Conservation (phyloP, 2,113 vertebrate genomes). For the Apteryx owenii region DNA sequence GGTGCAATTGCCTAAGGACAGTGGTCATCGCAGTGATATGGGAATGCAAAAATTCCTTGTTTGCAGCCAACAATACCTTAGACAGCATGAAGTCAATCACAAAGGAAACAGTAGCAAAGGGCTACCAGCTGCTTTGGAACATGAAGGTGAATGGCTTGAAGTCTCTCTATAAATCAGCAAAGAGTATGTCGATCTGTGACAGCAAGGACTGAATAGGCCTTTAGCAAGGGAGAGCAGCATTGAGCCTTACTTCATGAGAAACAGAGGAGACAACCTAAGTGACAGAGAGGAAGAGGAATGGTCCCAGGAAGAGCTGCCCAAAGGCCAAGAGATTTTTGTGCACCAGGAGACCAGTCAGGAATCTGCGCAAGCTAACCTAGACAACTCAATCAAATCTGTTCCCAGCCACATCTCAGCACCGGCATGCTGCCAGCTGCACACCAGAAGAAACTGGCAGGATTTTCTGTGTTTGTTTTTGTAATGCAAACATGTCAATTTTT, state of each 20-base stretch:
- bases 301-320: not conserved
- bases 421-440: not conserved
- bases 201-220: not conserved
- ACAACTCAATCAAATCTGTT: not conserved
- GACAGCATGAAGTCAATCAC: not conserved
- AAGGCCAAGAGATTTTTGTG: not conserved
- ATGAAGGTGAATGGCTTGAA: not conserved
- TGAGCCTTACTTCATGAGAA: not conserved
- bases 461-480: not conserved
- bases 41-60: not conserved
- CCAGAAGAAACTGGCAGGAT: not conserved
- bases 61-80: not conserved
- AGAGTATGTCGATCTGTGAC: not conserved
- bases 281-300: not conserved
- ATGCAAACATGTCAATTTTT: not conserved
- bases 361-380: not conserved
- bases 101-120: not conserved
- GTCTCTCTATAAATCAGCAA: not conserved
- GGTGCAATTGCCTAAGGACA: not conserved
- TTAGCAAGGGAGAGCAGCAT: not conserved
- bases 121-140: not conserved
- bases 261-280: not conserved
- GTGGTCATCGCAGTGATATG: too few relatives aligned
- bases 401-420: not conserved
- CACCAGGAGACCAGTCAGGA: not conserved